A percentile compares a stretch with the other conserved stretches of the same genome.
Conservation (phyloP, 2,797 vertebrate genomes). For the Morus bassanus region DNA sequence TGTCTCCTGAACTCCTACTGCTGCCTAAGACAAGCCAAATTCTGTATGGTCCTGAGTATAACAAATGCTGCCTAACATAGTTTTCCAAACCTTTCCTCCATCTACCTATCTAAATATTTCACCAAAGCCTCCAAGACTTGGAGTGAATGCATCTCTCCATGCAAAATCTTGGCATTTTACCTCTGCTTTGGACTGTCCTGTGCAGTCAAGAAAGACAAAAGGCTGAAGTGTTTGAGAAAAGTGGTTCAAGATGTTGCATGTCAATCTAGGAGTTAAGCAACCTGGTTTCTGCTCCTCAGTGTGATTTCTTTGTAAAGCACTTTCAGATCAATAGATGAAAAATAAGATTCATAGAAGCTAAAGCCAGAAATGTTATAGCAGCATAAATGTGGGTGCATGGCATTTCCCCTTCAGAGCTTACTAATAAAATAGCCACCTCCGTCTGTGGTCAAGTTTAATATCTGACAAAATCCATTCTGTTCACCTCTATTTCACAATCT, state of each 20-base stretch:
- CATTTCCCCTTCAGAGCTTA: conserved; percentile 37
- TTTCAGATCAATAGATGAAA: not conserved
- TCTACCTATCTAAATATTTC: not conserved
- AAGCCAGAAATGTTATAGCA: conserved; percentile 26
- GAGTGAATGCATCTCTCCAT: rapidly evolving
- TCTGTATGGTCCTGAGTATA: not conserved
- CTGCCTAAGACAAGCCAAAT: not conserved
- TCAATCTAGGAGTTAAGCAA: not conserved
- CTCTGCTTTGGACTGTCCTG: not conserved
- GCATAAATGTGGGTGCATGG: conserved; percentile 3
- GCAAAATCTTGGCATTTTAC: not conserved
- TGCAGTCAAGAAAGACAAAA: not conserved
- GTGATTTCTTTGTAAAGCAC: conserved; percentile 17
- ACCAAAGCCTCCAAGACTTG: not conserved
- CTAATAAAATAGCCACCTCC: conserved; percentile 31
- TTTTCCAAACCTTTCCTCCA: not conserved
- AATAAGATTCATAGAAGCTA: conserved; percentile 25
- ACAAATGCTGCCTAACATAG: not conserved
- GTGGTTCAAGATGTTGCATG: not conserved
- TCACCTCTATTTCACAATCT: conserved; percentile 50
- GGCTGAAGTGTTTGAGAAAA: not conserved
- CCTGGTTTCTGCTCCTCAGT: not conserved
- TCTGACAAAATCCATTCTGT: conserved; percentile 40
- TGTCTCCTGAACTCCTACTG: not conserved
- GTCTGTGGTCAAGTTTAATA: conserved; percentile 57